phyloP scores from a whole-genome alignment of 1,140 invertebrate genomes.

The Popillia japonica region DNA sequence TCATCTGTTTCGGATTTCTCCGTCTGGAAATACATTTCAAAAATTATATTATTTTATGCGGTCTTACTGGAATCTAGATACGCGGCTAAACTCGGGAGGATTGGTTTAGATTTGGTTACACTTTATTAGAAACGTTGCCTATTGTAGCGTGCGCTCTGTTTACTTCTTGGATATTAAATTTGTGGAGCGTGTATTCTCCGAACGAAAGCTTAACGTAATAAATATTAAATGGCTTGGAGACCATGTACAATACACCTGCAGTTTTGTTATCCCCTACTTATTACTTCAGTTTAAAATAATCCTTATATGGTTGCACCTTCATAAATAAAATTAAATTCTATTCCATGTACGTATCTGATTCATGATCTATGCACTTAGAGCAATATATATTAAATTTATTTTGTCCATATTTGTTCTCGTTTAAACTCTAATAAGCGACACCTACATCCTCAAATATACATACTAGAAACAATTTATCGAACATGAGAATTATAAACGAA shows the following conservation, averaged over 20 bases:
- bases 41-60: not conserved
- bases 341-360: not conserved
- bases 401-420: not conserved
- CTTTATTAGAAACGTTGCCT: not conserved
- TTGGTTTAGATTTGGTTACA: not conserved
- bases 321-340: not conserved
- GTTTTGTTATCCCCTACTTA: no score
- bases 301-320: not conserved
- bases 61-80: not conserved
- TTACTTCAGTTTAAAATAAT: not conserved
- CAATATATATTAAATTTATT: not conserved
- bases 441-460: not conserved
- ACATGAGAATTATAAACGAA: slow-evolving; percentile 24
- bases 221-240: no score
- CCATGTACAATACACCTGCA: no score
- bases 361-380: not conserved
- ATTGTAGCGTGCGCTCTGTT: no score
- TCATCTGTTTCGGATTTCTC: slow-evolving; percentile 24
- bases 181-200: no score
- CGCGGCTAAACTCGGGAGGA: not conserved
- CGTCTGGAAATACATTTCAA: not conserved
- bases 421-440: not conserved
- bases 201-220: no score
- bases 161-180: no score
- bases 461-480: not conserved